These are phyloP conservation scores for Diplodus sargus DNA, from an alignment of 2,797 vertebrate species.

Conservation along the genomic window DNA sequence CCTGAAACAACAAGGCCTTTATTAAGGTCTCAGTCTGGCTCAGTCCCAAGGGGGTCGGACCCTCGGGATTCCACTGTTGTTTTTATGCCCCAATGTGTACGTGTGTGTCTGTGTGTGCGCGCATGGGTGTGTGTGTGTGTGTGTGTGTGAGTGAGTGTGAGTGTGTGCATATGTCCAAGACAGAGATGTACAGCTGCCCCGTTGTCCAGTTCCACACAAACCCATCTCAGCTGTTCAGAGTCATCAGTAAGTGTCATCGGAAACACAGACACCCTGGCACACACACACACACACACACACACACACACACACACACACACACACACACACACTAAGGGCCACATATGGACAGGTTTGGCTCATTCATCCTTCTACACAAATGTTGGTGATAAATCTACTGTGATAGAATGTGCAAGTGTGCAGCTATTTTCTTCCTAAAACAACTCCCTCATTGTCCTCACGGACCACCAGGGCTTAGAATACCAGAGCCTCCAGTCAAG, in stretches of 20 bases:
- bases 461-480: constrained; percentile 53
- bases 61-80: constrained; percentile 78
- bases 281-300: constrained; percentile 39
- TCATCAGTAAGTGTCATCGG: constrained; percentile 75
- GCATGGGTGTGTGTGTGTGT: constrained; percentile 45
- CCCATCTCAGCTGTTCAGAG: constrained; percentile 82
- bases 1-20: constrained; percentile 84
- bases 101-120: constrained; percentile 43
- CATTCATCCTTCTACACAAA: constrained; percentile 78
- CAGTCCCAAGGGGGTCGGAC: constrained; percentile 72
- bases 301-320: constrained; percentile 55
- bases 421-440: constrained; percentile 75
- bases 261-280: constrained; percentile 61
- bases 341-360: constrained; percentile 81
- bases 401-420: constrained; percentile 80
- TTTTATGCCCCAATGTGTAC: constrained; percentile 64
- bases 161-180: constrained; percentile 65
- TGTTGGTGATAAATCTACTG: constrained; percentile 83
- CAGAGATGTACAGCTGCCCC: constrained; percentile 82
- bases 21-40: constrained; percentile 78
- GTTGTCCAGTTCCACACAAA: constrained; percentile 80
- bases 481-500: constrained; percentile 1
- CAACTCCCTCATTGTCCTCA: constrained; percentile 68
- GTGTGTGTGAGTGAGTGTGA: constrained; percentile 33
- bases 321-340: constrained; percentile 67